phyloP scores from a whole-genome alignment of 2,113 vertebrate species.

The Lampris megalopsis region DNA sequence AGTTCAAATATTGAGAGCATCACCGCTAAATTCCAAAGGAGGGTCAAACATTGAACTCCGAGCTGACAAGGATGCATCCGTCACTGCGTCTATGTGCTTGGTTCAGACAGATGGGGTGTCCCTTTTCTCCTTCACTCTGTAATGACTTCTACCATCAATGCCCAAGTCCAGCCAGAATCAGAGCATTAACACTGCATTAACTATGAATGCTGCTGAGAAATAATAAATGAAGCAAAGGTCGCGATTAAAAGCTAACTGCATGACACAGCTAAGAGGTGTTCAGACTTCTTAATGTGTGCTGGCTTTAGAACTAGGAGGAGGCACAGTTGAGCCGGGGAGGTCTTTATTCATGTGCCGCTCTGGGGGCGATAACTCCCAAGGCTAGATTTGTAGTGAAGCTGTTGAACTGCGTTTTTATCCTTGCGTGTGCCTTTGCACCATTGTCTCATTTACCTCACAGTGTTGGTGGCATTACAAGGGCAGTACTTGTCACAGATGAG shows the following conservation, averaged over 20 bases:
- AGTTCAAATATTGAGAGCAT: slow-evolving; percentile 47
- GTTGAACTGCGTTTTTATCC: slow-evolving; percentile 22
- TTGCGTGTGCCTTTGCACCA: slow-evolving; percentile 27
- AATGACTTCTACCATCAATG: slow-evolving; percentile 70
- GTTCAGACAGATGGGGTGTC: slow-evolving; percentile 71
- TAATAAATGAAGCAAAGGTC: slow-evolving; percentile 82
- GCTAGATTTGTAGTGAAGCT: slow-evolving; percentile 25
- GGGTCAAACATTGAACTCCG: slow-evolving; percentile 61
- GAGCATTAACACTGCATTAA: slow-evolving; percentile 82
- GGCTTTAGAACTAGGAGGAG: slow-evolving; percentile 54
- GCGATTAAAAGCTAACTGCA: slow-evolving; percentile 77
- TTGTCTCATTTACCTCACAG: slow-evolving; percentile 86
- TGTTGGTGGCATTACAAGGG: slow-evolving; percentile 91
- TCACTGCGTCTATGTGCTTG: slow-evolving; percentile 48
- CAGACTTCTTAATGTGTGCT: slow-evolving; percentile 69
- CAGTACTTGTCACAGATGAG: slow-evolving; percentile 93
- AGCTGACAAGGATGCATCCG: slow-evolving; percentile 61
- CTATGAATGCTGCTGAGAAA: slow-evolving; percentile 77
- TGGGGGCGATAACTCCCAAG: slow-evolving; percentile 16
- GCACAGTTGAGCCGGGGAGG: slow-evolving; percentile 43
- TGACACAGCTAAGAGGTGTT: slow-evolving; percentile 71
- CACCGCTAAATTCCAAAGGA: slow-evolving; percentile 51
- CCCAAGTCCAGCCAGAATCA: slow-evolving; percentile 70
- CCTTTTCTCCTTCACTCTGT: slow-evolving; percentile 73
- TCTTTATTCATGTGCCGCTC: slow-evolving; percentile 45